Evolutionary conservation across 2,888 invertebrate genomes (phyloP).

Genomic region (Drosophila cognata): DNA sequence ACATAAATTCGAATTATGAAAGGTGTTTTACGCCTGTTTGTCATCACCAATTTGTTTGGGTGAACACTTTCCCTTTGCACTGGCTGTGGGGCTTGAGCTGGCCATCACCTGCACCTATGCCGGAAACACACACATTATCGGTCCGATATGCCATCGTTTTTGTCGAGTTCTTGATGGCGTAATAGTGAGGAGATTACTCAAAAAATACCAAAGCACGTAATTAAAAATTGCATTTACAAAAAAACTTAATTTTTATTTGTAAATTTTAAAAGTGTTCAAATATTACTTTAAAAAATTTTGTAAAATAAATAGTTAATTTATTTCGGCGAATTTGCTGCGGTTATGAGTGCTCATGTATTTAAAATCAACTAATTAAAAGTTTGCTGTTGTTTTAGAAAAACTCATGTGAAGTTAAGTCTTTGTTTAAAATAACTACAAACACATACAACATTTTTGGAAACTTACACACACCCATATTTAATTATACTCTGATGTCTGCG

Average conservation of each 20-base stretch:
- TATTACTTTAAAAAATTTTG: not conserved
- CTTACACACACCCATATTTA: not conserved
- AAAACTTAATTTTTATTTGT: not conserved
- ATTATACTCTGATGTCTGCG: not conserved
- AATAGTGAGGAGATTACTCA: not conserved
- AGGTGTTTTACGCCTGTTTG: not conserved
- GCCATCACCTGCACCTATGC: not conserved
- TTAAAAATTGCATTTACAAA: not conserved
- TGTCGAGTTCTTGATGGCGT: not conserved
- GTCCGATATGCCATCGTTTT: not conserved
- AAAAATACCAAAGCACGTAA: not conserved
- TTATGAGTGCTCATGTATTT: not conserved
- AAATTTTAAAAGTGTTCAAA: not conserved
- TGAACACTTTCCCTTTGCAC: not conserved
- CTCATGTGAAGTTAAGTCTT: not conserved
- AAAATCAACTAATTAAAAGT: not conserved
- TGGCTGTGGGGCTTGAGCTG: not conserved
- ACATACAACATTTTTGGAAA: not conserved
- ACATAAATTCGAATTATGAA: not conserved
- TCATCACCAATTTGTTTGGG: not conserved
- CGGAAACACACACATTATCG: not conserved
- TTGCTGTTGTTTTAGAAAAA: not conserved
- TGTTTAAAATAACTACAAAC: not conserved
- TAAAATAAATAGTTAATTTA: not conserved
- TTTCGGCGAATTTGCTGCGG: no score